Percentiles rank a stretch among this genome's conserved stretches.
Evolutionary conservation across 2,888 invertebrate genomes (phyloP).

Genomic region (Dryobota labecula): DNA sequence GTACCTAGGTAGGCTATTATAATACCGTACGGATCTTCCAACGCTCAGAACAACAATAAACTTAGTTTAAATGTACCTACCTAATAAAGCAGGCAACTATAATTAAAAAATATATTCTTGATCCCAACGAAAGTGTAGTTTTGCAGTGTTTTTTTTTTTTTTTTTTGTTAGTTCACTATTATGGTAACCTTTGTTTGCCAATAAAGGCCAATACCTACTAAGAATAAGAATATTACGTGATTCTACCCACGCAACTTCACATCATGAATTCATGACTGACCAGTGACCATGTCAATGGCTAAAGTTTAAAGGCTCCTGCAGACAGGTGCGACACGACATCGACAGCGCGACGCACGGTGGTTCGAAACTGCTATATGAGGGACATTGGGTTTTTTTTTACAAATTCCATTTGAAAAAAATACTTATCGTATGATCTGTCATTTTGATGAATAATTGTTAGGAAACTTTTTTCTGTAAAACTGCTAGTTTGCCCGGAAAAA

Average conservation of each 20-base stretch:
- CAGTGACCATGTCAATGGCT: background rate
- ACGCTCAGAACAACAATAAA: background rate
- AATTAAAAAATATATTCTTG: background rate
- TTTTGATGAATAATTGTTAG: no score
- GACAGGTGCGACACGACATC: no score
- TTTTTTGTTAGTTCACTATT: conserved; percentile 4
- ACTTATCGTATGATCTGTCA: no score
- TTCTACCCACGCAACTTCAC: conserved; percentile 15
- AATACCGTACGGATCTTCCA: conserved; percentile 2
- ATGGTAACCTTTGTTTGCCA: background rate
- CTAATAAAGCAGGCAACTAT: conserved; percentile 7
- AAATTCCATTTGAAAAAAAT: no score
- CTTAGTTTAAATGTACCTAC: background rate
- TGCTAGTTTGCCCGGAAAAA: no score
- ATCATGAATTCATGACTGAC: conserved; percentile 8
- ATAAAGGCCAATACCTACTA: background rate
- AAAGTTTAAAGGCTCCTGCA: no score
- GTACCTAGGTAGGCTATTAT: background rate
- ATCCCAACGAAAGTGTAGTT: background rate
- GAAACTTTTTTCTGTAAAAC: no score
- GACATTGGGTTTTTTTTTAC: no score
- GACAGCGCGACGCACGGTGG: no score
- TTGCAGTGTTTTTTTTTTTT: conserved; percentile 1
- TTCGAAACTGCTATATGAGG: no score
- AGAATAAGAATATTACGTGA: conserved; percentile 40